phyloP scores from a whole-genome alignment of 2,113 vertebrate species.

The Deroptyus accipitrinus region DNA sequence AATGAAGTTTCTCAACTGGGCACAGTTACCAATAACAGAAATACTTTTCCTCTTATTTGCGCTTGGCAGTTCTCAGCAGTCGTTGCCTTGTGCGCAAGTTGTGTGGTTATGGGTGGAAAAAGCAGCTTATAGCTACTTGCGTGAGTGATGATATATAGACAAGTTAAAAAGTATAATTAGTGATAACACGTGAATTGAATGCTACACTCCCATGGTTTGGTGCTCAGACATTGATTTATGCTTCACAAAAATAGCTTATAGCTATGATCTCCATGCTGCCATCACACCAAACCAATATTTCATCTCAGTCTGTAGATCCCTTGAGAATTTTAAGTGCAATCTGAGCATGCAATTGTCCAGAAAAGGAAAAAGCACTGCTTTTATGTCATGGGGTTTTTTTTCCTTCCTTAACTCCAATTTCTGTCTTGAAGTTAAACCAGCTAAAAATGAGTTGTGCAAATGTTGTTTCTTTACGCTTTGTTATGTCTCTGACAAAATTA shows the following conservation, averaged over 20 bases:
- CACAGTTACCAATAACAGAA: background rate
- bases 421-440: background rate
- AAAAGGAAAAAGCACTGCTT: background rate
- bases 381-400: background rate
- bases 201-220: background rate
- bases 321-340: constrained; percentile 5
- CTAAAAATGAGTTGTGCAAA: background rate
- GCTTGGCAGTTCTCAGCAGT: background rate
- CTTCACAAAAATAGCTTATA: background rate
- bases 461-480: background rate
- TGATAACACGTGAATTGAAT: constrained; percentile 7
- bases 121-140: background rate
- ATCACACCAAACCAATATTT: background rate
- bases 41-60: background rate
- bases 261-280: background rate
- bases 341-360: background rate
- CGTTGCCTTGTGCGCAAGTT: background rate
- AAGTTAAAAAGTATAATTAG: constrained; percentile 36
- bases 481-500: background rate
- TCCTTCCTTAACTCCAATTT: background rate
- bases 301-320: background rate
- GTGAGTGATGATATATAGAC: background rate
- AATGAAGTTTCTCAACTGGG: background rate
- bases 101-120: background rate
- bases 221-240: background rate